Percentiles rank a stretch among this genome's conserved stretches.
These are phyloP conservation scores for Apis florea DNA, from an alignment of 1,140 invertebrate genomes.

Conservation along the genomic window DNA sequence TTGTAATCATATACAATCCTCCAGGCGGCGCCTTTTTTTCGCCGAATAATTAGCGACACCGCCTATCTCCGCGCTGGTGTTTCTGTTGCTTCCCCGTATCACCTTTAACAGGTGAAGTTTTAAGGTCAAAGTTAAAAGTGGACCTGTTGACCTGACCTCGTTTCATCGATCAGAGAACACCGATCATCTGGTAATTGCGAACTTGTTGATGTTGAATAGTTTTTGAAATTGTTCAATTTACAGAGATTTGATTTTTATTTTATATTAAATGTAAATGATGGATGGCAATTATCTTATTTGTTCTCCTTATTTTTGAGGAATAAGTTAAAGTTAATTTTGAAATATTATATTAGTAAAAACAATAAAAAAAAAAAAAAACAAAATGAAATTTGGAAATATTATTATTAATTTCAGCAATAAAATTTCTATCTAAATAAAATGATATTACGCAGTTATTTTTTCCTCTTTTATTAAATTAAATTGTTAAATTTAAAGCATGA, in stretches of 20 bases:
- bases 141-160: conserved; percentile 11
- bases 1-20: conserved; percentile 46
- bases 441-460: background rate
- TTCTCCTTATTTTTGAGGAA: too few relatives aligned
- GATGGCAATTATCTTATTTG: too few relatives aligned
- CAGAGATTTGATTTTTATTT: too few relatives aligned
- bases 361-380: background rate
- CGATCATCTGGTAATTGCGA: background rate
- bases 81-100: background rate
- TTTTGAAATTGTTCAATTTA: too few relatives aligned
- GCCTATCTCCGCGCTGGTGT: background rate
- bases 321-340: too few relatives aligned
- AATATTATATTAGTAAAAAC: background rate
- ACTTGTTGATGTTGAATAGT: background rate
- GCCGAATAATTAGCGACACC: too few relatives aligned
- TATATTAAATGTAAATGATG: too few relatives aligned
- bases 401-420: too few relatives aligned
- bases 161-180: conserved; percentile 13
- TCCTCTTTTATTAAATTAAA: too few relatives aligned
- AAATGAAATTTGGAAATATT: too few relatives aligned
- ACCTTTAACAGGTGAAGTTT: background rate
- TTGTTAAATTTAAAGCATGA: background rate
- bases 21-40: background rate
- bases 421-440: too few relatives aligned
- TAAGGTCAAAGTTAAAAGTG: conserved; percentile 37